phyloP scores from a whole-genome alignment of 2,888 invertebrate genomes.

The Leptothorax acervorum region DNA sequence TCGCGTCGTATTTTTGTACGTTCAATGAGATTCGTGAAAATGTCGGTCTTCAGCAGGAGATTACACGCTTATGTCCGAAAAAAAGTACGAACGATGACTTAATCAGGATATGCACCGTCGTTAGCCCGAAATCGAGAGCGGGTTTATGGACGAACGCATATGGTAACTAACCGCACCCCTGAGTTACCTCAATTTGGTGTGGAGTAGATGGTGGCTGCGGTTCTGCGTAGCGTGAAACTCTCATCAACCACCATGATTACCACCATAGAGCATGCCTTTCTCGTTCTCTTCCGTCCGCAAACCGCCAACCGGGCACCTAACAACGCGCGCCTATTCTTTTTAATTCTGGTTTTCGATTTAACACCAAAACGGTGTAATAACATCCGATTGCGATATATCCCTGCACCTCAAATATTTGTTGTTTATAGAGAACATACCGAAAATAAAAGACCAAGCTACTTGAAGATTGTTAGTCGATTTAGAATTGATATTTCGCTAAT shows the following conservation, averaged over 20 bases:
- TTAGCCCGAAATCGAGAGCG: conserved; percentile 14
- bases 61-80: not conserved
- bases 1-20: not conserved
- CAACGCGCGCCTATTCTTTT: not conserved
- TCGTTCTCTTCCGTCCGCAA: conserved; percentile 51
- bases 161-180: conserved; percentile 75
- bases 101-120: not conserved
- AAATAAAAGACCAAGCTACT: not conserved
- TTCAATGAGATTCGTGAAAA: not conserved
- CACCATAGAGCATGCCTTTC: conserved; percentile 65
- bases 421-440: not conserved
- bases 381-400: not conserved
- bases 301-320: conserved; percentile 17
- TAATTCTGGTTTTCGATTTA: not conserved
- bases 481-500: not conserved
- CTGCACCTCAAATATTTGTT: not conserved
- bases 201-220: conserved; percentile 76
- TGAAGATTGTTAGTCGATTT: not conserved
- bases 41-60: not conserved
- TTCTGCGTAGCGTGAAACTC: conserved; percentile 80
- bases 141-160: conserved; percentile 74
- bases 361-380: not conserved
- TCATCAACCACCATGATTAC: conserved; percentile 82
- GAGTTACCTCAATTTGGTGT: conserved; percentile 76
- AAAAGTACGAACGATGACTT: not conserved